phyloP scores from a whole-genome alignment of 2,797 vertebrate species.

The Adrianichthys oophorus region DNA sequence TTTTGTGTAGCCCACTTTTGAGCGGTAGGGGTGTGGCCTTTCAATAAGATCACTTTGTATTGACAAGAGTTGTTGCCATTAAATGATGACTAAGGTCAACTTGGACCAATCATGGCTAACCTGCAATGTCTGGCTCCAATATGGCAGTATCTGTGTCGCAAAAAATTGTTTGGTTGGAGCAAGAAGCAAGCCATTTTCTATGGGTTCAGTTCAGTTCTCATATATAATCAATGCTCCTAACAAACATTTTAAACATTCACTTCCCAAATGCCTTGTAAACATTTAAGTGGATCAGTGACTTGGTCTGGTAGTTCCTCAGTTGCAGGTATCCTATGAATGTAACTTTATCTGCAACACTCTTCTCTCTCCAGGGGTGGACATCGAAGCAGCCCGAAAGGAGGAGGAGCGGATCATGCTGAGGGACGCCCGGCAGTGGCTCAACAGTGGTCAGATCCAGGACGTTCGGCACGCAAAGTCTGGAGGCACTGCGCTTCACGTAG shows the following conservation, averaged over 20 bases:
- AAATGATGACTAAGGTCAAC: too few relatives aligned
- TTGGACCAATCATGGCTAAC: neutral
- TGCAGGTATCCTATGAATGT: conserved; percentile 9
- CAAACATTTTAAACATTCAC: too few relatives aligned
- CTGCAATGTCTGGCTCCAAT: neutral
- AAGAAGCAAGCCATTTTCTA: too few relatives aligned
- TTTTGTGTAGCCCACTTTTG: too few relatives aligned
- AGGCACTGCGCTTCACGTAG: conserved; percentile 96
- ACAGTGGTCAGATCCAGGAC: conserved; percentile 94
- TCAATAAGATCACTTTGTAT: too few relatives aligned
- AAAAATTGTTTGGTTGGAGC: too few relatives aligned
- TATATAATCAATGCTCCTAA: neutral
- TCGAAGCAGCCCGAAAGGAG: conserved; percentile 96
- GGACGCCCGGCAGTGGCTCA: conserved; percentile 97
- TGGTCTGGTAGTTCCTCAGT: neutral
- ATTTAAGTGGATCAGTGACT: too few relatives aligned
- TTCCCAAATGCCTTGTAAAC: too few relatives aligned
- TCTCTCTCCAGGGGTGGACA: conserved; percentile 86
- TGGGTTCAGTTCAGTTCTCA: too few relatives aligned
- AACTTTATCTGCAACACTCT: conserved; percentile 14
- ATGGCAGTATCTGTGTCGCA: too few relatives aligned
- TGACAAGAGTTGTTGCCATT: too few relatives aligned
- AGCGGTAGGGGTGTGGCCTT: too few relatives aligned
- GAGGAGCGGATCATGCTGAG: conserved; percentile 96
- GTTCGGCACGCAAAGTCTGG: conserved; percentile 93